These are phyloP conservation scores for Lucinisca nassula DNA, from an alignment of 2,888 invertebrate genomes.

Conservation along the genomic window DNA sequence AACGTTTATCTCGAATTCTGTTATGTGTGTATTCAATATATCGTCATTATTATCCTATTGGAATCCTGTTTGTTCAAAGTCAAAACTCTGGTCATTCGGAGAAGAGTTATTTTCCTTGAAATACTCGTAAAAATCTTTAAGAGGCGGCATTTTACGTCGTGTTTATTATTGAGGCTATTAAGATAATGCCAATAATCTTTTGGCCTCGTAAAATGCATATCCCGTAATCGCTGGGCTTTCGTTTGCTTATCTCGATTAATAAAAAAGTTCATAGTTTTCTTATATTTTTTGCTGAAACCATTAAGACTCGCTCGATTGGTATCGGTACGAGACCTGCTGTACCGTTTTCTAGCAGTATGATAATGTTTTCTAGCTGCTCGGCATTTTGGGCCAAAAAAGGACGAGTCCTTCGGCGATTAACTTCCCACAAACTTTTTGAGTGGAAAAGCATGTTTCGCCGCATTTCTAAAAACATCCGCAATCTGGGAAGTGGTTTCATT, in stretches of 20 bases:
- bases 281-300: not conserved
- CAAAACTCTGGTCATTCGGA: not conserved
- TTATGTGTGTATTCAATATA: not conserved
- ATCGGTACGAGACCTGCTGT: not conserved
- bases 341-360: not conserved
- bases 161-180: not conserved
- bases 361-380: not conserved
- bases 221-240: not conserved
- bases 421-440: not conserved
- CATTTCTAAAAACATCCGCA: not conserved
- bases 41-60: not conserved
- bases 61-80: not conserved
- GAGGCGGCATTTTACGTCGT: not conserved
- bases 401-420: not conserved
- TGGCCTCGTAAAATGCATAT: not conserved
- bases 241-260: not conserved
- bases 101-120: not conserved
- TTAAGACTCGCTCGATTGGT: not conserved
- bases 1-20: not conserved
- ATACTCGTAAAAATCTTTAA: not conserved
- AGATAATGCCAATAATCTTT: not conserved
- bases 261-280: not conserved
- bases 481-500: not conserved
- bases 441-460: not conserved
- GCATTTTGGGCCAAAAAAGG: not conserved